phyloP scores from a whole-genome alignment of 2,888 invertebrate species.

The Drosophila koepferae region DNA sequence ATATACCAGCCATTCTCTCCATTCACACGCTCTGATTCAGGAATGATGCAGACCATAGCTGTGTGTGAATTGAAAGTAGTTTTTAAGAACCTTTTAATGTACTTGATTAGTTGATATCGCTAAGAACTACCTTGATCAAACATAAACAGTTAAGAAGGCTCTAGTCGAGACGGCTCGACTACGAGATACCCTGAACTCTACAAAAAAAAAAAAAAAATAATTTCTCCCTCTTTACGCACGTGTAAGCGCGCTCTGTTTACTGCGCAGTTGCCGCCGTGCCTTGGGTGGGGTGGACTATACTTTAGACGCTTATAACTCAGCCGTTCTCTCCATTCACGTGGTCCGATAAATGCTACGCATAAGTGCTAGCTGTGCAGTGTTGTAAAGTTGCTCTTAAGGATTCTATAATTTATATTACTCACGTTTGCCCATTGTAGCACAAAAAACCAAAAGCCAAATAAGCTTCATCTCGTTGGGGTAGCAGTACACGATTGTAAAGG shows the following conservation, averaged over 20 bases:
- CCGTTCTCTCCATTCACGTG: not conserved
- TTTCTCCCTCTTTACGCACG: too few relatives aligned
- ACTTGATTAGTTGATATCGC: not conserved
- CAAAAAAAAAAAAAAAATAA: too few relatives aligned
- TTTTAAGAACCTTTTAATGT: not conserved
- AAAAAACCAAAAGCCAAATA: not conserved
- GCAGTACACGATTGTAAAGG: not conserved
- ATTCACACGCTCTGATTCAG: conserved; percentile 59
- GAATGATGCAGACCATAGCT: conserved; percentile 52
- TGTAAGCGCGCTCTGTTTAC: too few relatives aligned
- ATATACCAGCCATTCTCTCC: conserved; percentile 76
- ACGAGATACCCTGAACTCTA: too few relatives aligned
- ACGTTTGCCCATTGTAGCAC: not conserved
- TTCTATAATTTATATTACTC: not conserved
- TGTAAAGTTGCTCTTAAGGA: not conserved
- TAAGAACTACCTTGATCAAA: too few relatives aligned
- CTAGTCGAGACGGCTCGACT: too few relatives aligned
- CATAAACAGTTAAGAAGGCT: too few relatives aligned
- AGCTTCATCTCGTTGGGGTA: not conserved
- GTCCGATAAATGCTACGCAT: not conserved
- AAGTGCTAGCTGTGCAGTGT: not conserved
- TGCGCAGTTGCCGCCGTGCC: too few relatives aligned
- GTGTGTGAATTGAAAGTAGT: not conserved
- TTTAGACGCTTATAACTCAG: too few relatives aligned
- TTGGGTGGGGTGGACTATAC: too few relatives aligned